A percentile compares a stretch with the other conserved stretches of the same genome.
phyloP scores from a whole-genome alignment of 64 coral and sea anemone genomes.

The Platygyra sinensis region DNA sequence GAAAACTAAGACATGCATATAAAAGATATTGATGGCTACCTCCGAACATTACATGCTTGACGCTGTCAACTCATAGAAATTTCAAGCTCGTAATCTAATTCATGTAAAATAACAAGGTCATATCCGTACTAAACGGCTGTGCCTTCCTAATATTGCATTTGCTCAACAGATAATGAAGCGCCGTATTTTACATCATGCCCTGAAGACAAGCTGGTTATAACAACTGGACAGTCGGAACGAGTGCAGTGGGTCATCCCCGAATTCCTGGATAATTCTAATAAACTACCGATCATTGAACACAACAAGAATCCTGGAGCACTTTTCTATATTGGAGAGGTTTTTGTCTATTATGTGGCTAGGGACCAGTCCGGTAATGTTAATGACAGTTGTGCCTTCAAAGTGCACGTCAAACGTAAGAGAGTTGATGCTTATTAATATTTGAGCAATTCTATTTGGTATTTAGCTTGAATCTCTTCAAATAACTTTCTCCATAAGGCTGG shows the following conservation, averaged over 20 bases:
- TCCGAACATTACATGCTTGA: no score
- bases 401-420: conserved; percentile 79
- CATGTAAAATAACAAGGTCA: neutral
- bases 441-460: no score
- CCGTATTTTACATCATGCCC: conserved; percentile 76
- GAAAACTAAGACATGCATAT: no score
- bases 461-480: no score
- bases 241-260: conserved; percentile 60
- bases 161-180: conserved; percentile 65
- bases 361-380: conserved; percentile 78
- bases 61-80: neutral
- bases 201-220: conserved; percentile 52
- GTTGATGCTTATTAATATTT: no score
- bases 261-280: conserved; percentile 76
- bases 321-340: conserved; percentile 63
- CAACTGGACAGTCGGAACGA: neutral
- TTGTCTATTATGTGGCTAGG: conserved; percentile 63
- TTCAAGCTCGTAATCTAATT: neutral
- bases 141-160: neutral
- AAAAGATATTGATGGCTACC: no score
- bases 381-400: conserved; percentile 71
- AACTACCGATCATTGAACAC: conserved; percentile 28
- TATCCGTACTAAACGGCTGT: no score
- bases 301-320: conserved; percentile 21
- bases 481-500: no score